These are phyloP conservation scores for Nasonia vitripennis DNA, from an alignment of 1,140 invertebrate genomes.

Conservation along the genomic window DNA sequence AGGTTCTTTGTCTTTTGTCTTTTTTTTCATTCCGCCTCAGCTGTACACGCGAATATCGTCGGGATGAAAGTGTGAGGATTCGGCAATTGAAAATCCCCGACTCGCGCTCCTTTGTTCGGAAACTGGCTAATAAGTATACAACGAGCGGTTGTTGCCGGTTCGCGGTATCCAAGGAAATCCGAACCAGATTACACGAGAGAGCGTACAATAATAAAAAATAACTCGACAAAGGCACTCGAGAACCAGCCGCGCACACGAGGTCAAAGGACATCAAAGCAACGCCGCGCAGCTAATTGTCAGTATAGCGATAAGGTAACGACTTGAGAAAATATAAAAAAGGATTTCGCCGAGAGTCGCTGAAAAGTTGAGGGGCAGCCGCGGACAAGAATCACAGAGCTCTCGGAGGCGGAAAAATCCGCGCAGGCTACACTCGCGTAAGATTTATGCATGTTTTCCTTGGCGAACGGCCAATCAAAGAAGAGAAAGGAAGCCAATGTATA, in stretches of 20 bases:
- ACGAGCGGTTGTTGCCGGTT: too few relatives aligned
- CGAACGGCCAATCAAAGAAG: constrained; percentile 36
- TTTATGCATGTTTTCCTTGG: constrained; percentile 28
- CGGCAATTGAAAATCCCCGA: not conserved
- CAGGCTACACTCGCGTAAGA: not conserved
- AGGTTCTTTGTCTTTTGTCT: constrained; percentile 54
- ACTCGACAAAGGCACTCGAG: not conserved
- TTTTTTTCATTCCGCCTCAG: constrained; percentile 25
- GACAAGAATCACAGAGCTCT: not conserved
- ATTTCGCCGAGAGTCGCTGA: not conserved
- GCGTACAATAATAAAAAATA: too few relatives aligned
- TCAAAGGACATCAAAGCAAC: not conserved
- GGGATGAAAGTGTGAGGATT: not conserved
- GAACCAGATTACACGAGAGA: too few relatives aligned
- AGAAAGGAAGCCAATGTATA: not conserved
- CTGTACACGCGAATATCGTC: too few relatives aligned
- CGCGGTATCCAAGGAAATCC: too few relatives aligned
- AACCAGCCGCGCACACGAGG: not conserved
- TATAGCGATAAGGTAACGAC: not conserved
- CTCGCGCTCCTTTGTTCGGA: too few relatives aligned
- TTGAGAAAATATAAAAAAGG: constrained; percentile 5
- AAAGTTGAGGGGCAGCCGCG: not conserved
- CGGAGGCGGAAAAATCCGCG: not conserved
- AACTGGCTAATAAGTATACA: too few relatives aligned
- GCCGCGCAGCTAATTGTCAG: not conserved